Conservation (phyloP, 1,140 invertebrate genomes). For the Panagrolaimus sp. region DNA sequence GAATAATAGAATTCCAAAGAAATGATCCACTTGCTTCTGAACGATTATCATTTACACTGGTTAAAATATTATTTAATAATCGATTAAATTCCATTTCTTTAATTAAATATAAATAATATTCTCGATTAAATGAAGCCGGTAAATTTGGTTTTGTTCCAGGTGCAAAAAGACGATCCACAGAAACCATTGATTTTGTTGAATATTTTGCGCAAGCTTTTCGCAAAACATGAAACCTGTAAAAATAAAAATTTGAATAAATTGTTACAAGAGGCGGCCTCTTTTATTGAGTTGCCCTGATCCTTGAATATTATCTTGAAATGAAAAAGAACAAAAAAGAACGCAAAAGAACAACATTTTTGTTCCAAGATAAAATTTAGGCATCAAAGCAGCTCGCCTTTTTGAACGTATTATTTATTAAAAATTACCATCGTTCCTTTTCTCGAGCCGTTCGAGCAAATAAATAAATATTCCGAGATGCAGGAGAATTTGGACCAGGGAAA, state of each 20-base stretch:
- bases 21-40: background rate
- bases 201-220: constrained; percentile 25
- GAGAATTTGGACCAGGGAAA: background rate
- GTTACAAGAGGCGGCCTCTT: too few relatives aligned
- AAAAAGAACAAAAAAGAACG: too few relatives aligned
- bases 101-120: constrained; percentile 43
- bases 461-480: constrained; percentile 59
- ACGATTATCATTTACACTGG: background rate
- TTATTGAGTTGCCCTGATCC: too few relatives aligned
- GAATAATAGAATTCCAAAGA: constrained; percentile 20
- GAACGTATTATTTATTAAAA: too few relatives aligned
- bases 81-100: constrained; percentile 42
- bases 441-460: constrained; percentile 76
- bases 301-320: too few relatives aligned
- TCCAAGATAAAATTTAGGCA: too few relatives aligned
- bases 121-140: background rate
- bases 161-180: background rate
- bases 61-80: constrained; percentile 26
- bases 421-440: constrained; percentile 87
- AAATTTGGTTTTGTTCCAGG: background rate
- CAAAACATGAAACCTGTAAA: constrained; percentile 62
- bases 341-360: too few relatives aligned
- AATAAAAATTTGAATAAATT: too few relatives aligned
- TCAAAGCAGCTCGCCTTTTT: too few relatives aligned
- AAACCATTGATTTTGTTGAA: constrained; percentile 33